Conservation (phyloP, 2,797 vertebrate genomes). For the Myripristis jacobus region DNA sequence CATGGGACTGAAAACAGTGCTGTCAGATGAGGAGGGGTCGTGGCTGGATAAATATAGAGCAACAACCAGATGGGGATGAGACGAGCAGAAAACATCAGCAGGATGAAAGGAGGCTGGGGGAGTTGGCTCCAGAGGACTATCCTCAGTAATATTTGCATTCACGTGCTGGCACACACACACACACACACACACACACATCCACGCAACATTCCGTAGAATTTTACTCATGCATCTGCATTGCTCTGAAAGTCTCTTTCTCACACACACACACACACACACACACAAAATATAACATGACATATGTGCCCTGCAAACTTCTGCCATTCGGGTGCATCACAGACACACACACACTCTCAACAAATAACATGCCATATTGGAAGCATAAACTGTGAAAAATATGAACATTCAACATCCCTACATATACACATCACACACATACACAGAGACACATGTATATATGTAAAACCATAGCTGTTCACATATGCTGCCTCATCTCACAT, state of each 20-base stretch:
- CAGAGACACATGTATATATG: no score
- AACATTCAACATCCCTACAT: conserved; percentile 1
- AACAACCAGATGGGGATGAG: conserved; percentile 69
- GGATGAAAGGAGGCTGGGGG: conserved; percentile 48
- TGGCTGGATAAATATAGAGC: conserved; percentile 77
- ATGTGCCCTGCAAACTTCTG: no score
- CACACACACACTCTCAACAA: no score
- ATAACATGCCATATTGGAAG: no score
- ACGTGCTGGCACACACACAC: conserved; percentile 39
- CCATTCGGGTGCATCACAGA: no score
- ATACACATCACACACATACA: no score
- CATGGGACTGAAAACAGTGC: conserved; percentile 78
- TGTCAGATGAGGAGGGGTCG: conserved; percentile 43
- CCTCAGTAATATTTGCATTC: conserved; percentile 45
- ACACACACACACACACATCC: conserved; percentile 8
- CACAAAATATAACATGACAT: conserved; percentile 7
- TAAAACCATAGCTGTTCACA: no score
- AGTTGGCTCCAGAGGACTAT: neutral
- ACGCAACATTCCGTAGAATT: no score
- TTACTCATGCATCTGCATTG: no score
- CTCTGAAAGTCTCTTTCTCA: no score
- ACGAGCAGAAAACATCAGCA: conserved; percentile 48
- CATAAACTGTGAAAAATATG: no score
- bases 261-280: conserved; percentile 16
- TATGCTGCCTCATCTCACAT: no score